These are phyloP conservation scores for Urosaurus nigricauda DNA, from an alignment of 2,797 vertebrate genomes.

Conservation along the genomic window DNA sequence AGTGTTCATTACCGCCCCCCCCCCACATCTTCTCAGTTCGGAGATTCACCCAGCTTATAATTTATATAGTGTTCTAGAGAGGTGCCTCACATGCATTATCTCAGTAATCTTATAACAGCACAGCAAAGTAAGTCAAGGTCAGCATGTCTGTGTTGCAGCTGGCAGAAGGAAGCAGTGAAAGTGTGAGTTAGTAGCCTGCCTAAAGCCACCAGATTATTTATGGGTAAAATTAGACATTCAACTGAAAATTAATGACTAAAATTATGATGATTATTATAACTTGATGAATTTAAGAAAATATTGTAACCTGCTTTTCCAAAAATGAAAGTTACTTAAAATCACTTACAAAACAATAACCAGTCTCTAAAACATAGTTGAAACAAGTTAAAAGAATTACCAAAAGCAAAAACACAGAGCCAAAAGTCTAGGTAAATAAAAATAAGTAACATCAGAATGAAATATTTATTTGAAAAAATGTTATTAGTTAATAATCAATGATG, in stretches of 20 bases:
- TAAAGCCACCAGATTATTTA: not conserved
- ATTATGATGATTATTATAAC: not conserved
- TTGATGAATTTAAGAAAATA: not conserved
- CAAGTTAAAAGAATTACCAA: not conserved
- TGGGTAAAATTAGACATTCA: not conserved
- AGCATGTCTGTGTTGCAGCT: not conserved
- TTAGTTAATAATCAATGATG: not conserved
- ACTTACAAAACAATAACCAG: not conserved
- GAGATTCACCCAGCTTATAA: not conserved
- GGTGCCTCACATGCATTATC: not conserved
- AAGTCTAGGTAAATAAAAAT: not conserved
- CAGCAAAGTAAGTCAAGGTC: not conserved
- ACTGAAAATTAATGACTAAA: too few species aligned
- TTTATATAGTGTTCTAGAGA: not conserved
- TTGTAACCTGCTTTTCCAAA: not conserved
- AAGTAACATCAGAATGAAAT: not conserved
- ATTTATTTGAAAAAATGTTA: not conserved
- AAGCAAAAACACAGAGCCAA: not conserved
- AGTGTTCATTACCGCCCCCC: not conserved
- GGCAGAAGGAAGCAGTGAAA: not conserved
- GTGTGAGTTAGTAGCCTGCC: not conserved
- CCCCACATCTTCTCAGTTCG: not conserved
- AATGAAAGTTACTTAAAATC: not conserved
- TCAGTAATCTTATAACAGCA: not conserved
- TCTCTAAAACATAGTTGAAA: too few species aligned